Evolutionary conservation across 2,888 invertebrate species (phyloP).

Genomic region (Zaprionus bogoriensis): DNA sequence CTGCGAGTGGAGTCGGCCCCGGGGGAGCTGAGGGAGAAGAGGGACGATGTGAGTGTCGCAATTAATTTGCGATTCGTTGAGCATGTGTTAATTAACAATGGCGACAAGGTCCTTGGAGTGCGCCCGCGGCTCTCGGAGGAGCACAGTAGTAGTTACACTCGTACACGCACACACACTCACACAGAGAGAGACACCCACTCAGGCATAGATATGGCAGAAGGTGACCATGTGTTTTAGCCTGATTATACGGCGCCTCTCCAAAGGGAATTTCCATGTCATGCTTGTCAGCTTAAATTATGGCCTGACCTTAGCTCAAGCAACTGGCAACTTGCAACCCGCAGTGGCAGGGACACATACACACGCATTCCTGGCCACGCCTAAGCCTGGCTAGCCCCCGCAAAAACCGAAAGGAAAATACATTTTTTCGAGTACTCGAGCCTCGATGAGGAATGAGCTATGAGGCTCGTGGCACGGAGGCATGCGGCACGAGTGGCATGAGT

Average conservation of each 20-base stretch:
- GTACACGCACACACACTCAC: too few relatives aligned
- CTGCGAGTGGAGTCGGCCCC: background rate
- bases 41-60: constrained; percentile 60
- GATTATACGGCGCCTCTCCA: constrained; percentile 62
- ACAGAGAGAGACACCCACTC: too few relatives aligned
- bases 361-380: constrained; percentile 34
- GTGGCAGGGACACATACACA: too few relatives aligned
- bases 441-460: constrained; percentile 23
- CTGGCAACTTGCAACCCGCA: constrained; percentile 28
- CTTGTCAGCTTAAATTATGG: constrained; percentile 76
- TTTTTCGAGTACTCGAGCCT: constrained; percentile 29
- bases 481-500: too few relatives aligned
- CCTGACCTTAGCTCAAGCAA: constrained; percentile 66
- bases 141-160: too few relatives aligned
- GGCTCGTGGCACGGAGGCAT: too few relatives aligned
- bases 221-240: constrained; percentile 72
- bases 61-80: constrained; percentile 82
- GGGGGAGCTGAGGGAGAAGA: too few relatives aligned
- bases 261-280: constrained; percentile 77
- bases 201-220: constrained; percentile 30
- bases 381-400: background rate
- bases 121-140: constrained; percentile 28
- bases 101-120: constrained; percentile 63
- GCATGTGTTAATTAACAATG: constrained; percentile 81
- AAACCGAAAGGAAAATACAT: constrained; percentile 11